Base-by-base conservation (phyloP, 30 jellyfish, hydroid and myxozoan genomes). In the Aurelia aurita region DNA sequence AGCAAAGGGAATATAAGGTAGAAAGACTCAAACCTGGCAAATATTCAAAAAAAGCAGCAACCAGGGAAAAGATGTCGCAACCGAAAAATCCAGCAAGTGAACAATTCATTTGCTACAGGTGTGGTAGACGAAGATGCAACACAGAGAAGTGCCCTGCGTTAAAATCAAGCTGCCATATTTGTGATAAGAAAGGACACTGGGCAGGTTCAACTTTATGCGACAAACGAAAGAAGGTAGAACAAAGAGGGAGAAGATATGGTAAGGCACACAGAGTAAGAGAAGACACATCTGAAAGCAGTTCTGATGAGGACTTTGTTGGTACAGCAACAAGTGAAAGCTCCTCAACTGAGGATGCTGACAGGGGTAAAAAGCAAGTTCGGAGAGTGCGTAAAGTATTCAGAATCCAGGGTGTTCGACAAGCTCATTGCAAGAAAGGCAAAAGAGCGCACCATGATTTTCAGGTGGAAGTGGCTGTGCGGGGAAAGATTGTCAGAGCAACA, bases 1-100 rank as follows among this genome's bases (percentile, higher is more conserved):
- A 70, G 46, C 68, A 45, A 70, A 70, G 67, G 45, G 67, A 70
- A 7, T 70, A 35, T 70, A 70, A 39, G 82, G 82, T 45, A n/a
- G 79, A 67, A 67, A 67, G 79, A 67, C 79, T 67, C 1, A 29
- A 67, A 29, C 79, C 79, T 67, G 79, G 79, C 2, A 23, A 67
- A 67, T 67, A 21, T 67, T 67, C 79, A 67, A 67, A 39, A 19
- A 26, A 67, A 67, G 59, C 58, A n/a, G 58, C 58, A 15, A 6
- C 59, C 58, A 67, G 58, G 27, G 79, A 67, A 35, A 67, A 39
- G 19, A 67, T 67, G 55, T 62, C 74, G 14, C 74, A 62, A 67
- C 79, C 13, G 59, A 67, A 27, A 26, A 29, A 16, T 67, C 58
- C 67, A n/a, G 67, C 67, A 70, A 34, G 31, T 0, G 82, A 34